Evolutionary conservation across 2,888 invertebrate species (phyloP).

Genomic region (Athetis lepigone): DNA sequence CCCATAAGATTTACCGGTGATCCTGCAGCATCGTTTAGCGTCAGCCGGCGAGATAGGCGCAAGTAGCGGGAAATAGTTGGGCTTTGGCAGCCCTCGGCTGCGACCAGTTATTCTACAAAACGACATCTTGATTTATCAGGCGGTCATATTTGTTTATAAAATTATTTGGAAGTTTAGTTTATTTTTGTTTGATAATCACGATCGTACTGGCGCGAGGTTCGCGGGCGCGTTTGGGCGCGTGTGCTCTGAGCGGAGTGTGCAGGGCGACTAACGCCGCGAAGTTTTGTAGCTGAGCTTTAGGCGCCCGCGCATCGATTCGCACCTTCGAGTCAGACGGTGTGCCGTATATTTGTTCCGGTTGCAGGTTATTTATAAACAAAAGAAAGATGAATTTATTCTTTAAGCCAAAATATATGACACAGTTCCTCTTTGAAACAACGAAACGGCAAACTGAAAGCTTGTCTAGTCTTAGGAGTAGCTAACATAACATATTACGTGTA

Average conservation of each 20-base stretch:
- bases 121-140: conserved; percentile 89
- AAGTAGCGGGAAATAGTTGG: conserved; percentile 95
- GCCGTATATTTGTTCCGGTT: conserved; percentile 88
- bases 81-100: conserved; percentile 94
- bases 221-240: conserved; percentile 76
- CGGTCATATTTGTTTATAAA: conserved; percentile 85
- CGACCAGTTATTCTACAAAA: conserved; percentile 95
- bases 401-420: conserved; percentile 85
- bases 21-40: conserved; percentile 94
- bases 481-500: background rate
- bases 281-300: conserved; percentile 70
- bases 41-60: conserved; percentile 96
- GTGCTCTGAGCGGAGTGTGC: conserved; percentile 77
- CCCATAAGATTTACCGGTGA: conserved; percentile 94
- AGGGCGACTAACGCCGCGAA: conserved; percentile 80
- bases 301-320: conserved; percentile 78
- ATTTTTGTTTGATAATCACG: conserved; percentile 70
- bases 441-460: conserved; percentile 63
- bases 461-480: conserved; percentile 54
- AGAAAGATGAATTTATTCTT: conserved; percentile 85
- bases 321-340: conserved; percentile 88
- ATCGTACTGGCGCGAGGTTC: conserved; percentile 70
- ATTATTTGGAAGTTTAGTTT: conserved; percentile 58
- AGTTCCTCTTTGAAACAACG: conserved; percentile 79
- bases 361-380: conserved; percentile 88